Percentiles rank a stretch among this genome's conserved stretches.
These are phyloP conservation scores for Apodemus agrarius DNA, from an alignment of 2,797 vertebrate species.

Conservation along the genomic window DNA sequence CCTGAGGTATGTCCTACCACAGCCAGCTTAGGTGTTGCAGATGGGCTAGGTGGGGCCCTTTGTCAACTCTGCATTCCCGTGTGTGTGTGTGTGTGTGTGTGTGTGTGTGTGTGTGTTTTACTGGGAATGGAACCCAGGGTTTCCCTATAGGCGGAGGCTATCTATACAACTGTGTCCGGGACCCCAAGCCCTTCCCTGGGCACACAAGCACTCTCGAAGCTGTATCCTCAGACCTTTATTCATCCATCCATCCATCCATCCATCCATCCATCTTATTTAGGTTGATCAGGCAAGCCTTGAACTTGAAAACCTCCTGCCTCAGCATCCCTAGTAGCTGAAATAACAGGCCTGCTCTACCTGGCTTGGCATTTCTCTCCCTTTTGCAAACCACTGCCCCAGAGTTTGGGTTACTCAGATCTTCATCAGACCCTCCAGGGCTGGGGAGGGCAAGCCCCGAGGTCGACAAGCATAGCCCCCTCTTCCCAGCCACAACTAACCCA, in stretches of 20 bases:
- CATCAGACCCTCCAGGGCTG: not conserved
- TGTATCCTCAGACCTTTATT: not conserved
- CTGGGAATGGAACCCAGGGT: not conserved
- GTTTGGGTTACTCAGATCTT: not conserved
- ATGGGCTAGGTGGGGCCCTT: not conserved
- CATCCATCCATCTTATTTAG: not conserved
- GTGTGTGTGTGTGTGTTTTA: not conserved
- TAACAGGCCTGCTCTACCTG: not conserved
- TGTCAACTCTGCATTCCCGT: not conserved
- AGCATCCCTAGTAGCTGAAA: too few relatives aligned
- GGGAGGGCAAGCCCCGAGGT: not conserved
- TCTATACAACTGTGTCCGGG: not conserved
- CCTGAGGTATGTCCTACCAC: not conserved
- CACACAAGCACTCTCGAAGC: too few relatives aligned
- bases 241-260: not conserved
- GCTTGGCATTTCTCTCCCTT: not conserved
- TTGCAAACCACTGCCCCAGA: not conserved
- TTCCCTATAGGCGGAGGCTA: not conserved
- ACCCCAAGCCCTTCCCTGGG: not conserved
- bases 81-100: not conserved
- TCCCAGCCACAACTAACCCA: not conserved
- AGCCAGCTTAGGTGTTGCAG: not conserved
- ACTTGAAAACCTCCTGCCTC: not conserved
- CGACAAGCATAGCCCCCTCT: not conserved
- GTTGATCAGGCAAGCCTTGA: not conserved